Evolutionary conservation across 2,113 vertebrate species (phyloP).

Genomic region (Neotoma lepida): DNA sequence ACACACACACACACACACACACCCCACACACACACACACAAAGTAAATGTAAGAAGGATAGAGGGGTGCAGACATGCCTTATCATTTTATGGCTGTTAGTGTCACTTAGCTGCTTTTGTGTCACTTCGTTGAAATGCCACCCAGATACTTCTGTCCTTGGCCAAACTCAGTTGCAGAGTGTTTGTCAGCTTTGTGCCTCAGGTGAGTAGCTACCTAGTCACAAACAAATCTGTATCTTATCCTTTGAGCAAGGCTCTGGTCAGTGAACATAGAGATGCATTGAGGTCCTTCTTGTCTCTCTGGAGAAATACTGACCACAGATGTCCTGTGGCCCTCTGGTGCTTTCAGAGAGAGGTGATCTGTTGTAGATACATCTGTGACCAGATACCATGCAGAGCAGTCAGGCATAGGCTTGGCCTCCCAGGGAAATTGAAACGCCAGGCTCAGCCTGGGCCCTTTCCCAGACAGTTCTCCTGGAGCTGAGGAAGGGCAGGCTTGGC

Average conservation of each 20-base stretch:
- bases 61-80: background rate
- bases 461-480: background rate
- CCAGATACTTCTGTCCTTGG: constrained; percentile 54
- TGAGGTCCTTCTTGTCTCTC: constrained; percentile 56
- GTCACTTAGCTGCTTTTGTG: constrained; percentile 37
- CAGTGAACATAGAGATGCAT: background rate
- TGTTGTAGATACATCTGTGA: background rate
- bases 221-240: background rate
- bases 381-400: background rate
- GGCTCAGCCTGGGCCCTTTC: background rate
- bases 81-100: constrained; percentile 2
- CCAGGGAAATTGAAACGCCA: background rate
- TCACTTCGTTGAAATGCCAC: constrained; percentile 1
- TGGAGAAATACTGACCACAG: background rate
- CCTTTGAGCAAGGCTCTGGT: background rate
- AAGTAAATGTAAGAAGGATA: background rate
- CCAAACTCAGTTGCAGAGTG: constrained; percentile 12
- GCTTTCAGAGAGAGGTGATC: background rate
- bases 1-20: background rate
- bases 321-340: background rate
- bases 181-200: constrained; percentile 38
- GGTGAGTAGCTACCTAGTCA: constrained; percentile 7
- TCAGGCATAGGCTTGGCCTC: background rate
- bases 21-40: background rate
- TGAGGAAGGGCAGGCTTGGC: background rate